These are phyloP conservation scores for Heteromyza rotundicornis DNA, from an alignment of 2,888 invertebrate genomes.

Conservation along the genomic window DNA sequence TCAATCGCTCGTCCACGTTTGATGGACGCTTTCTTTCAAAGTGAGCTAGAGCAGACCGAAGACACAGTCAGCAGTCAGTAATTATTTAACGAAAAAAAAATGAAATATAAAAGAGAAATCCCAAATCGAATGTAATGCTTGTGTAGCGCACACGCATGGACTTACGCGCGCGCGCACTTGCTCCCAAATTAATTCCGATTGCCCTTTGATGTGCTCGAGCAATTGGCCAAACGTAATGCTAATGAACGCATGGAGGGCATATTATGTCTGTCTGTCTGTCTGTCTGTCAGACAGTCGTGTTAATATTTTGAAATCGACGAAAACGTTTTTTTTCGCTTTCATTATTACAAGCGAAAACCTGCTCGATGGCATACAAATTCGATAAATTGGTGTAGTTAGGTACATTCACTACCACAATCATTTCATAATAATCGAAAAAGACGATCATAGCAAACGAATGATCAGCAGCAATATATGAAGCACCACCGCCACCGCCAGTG, in stretches of 20 bases:
- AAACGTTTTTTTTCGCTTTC: neutral
- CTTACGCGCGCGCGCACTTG: neutral
- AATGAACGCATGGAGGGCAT: neutral
- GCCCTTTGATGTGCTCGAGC: neutral
- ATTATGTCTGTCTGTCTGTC: no score
- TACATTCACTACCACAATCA: no score
- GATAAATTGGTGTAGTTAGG: no score
- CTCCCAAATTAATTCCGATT: neutral
- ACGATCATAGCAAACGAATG: no score
- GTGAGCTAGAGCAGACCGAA: no score
- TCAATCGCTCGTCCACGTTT: no score
- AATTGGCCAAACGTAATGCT: neutral
- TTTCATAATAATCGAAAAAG: no score
- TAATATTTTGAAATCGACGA: neutral
- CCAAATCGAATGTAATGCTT: neutral
- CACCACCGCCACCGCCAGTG: neutral
- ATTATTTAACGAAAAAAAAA: no score
- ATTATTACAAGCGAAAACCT: neutral
- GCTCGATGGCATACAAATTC: neutral
- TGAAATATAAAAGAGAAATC: neutral
- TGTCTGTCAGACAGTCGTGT: neutral
- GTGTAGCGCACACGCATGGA: neutral
- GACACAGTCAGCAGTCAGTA: no score
- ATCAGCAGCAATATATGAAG: neutral
- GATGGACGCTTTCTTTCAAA: no score